Base-by-base conservation (phyloP, 2,888 invertebrate species). In the Macrosiphum euphorbiae region DNA sequence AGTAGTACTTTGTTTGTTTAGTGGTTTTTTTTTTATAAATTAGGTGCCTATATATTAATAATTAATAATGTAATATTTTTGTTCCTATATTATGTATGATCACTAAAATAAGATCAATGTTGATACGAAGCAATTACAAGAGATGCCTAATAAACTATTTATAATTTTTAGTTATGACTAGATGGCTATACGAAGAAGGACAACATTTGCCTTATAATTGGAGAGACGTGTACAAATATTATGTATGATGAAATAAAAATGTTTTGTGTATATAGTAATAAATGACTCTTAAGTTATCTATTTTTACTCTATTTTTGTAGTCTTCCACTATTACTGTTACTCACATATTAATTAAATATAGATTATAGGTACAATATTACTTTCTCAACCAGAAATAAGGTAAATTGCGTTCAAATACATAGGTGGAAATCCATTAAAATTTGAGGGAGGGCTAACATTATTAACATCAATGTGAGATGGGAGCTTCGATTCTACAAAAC, bases 141-240 rank as follows among this genome's bases (percentile, higher is more conserved):
- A 67, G n/a, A 67, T 67, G 13, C 13, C n/a, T 67, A 67, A 67
- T 67, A n/a, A 67, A 67, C n/a, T n/a, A 67, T 67, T 67, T 35
- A n/a, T 67, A n/a, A n/a, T 52, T 85, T 58, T 44, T n/a, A 91
- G 91, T 91, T 58, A 85, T 85, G 55, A 91, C 91, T 8, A 58
- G 11, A 85, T 91, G 84, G 91, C 5, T 91, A 2, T 11, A 26
- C 7, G 91, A 91, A 91, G 28, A 41, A 44, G 91, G 85, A 91
- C 91, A 91, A 58, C 3, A 20, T 52, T 91, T 91, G 58, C 4
- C 41, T 41, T 91, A 91, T n/a, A 28, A 91, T 55, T 91, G 84
- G 84, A 85, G 24, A n/a, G 44, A 26, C 20, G 7, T 84, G 41
- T 41, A 55, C 2, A 55, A 55, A 55, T 55, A n/a, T 16, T n/a